phyloP scores from a whole-genome alignment of 2,113 vertebrate species.

The Lepus americanus region DNA sequence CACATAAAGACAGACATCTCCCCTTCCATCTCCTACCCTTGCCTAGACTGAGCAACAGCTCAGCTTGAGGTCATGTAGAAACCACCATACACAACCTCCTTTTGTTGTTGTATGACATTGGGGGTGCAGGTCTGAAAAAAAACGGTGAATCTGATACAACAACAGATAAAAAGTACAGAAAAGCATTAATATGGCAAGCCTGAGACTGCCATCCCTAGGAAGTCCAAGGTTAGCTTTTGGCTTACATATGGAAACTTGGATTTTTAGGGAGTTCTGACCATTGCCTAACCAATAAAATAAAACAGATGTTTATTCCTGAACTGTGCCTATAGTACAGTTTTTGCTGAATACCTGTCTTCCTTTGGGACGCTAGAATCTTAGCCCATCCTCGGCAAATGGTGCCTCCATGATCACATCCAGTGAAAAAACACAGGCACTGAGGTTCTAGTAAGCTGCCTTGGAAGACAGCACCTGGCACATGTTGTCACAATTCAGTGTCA shows the following conservation, averaged over 20 bases:
- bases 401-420: neutral
- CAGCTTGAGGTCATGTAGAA: neutral
- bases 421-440: neutral
- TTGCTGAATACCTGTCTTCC: neutral
- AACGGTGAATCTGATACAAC: neutral
- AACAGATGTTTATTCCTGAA: neutral
- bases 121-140: neutral
- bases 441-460: neutral
- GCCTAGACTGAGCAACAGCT: neutral
- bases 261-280: conserved; percentile 14
- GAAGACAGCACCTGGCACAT: neutral
- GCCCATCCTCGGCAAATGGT: neutral
- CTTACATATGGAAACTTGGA: neutral
- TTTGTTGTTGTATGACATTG: neutral
- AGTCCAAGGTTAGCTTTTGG: neutral
- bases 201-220: neutral
- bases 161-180: neutral
- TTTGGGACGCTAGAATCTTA: neutral
- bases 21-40: neutral
- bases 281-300: neutral
- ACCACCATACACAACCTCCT: neutral
- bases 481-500: neutral
- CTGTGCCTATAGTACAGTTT: neutral
- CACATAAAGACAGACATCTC: neutral
- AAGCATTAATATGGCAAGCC: neutral